Evolutionary conservation across 92 coral and sea anemone genomes (phyloP), one percentile per base, ranked within the genome.

Genomic region (Palythoa caribaeorum): DNA sequence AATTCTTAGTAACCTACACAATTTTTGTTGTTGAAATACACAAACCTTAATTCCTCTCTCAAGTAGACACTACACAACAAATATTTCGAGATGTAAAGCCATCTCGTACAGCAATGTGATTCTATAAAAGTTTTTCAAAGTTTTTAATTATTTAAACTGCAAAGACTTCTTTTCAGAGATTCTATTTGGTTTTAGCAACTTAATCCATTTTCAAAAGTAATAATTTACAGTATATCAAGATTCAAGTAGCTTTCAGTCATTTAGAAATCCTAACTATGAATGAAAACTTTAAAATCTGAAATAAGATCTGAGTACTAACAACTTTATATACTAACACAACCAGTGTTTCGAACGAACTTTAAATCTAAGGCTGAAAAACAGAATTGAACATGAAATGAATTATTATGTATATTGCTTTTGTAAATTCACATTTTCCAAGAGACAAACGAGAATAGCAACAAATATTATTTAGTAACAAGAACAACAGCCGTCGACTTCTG

Each of bases 291-390:
- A 17, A 63, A 17, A n/a, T 63, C 28, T 63, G 35, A 5, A 63
- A 1, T 10, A 17, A 63, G 10, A 5, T 35, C 20, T 44, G 50
- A 44, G 7, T 44, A 44, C 5, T 44, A 44, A 44, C 50, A 44
- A 3, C 9, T 39, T 38, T 39, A 13, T 39, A 13, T 71, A 36
- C 44, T 13, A 5, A 77, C 69, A 77, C 40, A 55, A 8, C 48
- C 50, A 59, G 44, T 5, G 19, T 54, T 36, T 77, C 53, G 63
- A 21, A 3, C 44, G 80, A 76, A 76, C 16, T 52, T 77, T 53
- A 53, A 68, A 12, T 28, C 44, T 53, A 54, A 75, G 4, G 65
- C 83, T 77, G 68, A 65, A 77, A 54, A 53, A 17, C 48, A 54
- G 10, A 52, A 38, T 53, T 52, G 1, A 54, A 77, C 9, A 51